Evolutionary conservation across 1,140 invertebrate genomes (phyloP).

Genomic region (Brachionus plicatilis): DNA sequence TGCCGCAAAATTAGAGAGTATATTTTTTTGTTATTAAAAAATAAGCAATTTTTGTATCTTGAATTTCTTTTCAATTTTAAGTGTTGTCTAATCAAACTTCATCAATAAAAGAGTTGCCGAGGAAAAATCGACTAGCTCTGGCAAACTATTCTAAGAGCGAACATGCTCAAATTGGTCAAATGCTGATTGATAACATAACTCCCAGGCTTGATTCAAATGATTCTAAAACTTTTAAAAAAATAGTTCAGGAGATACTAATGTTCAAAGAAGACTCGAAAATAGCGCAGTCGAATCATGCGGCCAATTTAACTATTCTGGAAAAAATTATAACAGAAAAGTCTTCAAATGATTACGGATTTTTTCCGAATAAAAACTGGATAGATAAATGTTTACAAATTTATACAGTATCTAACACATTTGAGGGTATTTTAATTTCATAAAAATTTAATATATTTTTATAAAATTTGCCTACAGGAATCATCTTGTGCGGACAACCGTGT

Average conservation of each 20-base stretch:
- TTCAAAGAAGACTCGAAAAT: conserved; percentile 29
- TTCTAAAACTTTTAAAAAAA: conserved; percentile 27
- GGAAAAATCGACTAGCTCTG: conserved; percentile 21
- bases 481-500: conserved; percentile 53
- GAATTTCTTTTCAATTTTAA: not conserved
- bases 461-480: conserved; percentile 46
- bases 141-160: conserved; percentile 48
- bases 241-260: conserved; percentile 26
- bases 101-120: conserved; percentile 2
- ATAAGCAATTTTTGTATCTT: not conserved
- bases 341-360: conserved; percentile 46
- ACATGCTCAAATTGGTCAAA: conserved; percentile 50
- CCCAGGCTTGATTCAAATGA: conserved; percentile 19
- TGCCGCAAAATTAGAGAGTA: conserved; percentile 25
- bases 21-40: not conserved
- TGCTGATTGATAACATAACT: conserved; percentile 50
- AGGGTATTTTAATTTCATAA: conserved; percentile 43
- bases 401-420: conserved; percentile 47
- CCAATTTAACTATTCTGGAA: conserved; percentile 9
- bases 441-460: not conserved
- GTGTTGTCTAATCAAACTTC: not conserved
- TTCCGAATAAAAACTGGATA: conserved; percentile 52
- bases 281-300: not conserved
- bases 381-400: conserved; percentile 53
- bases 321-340: conserved; percentile 45